Conservation (phyloP, 2,797 vertebrate species). For the Enteromius mattozi region DNA sequence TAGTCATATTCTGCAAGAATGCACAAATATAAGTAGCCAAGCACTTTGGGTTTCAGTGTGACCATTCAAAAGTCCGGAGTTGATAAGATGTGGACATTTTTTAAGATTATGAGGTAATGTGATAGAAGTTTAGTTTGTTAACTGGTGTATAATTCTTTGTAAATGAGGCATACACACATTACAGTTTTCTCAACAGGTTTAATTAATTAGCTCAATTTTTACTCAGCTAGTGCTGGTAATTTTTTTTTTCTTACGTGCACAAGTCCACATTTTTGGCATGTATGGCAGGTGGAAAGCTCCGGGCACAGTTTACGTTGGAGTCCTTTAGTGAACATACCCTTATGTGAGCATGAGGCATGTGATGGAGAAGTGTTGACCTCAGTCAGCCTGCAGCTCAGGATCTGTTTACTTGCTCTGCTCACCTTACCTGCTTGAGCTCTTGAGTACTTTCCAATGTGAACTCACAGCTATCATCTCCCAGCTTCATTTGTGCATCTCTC, state of each 20-base stretch:
- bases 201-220: neutral
- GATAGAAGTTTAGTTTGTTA: neutral
- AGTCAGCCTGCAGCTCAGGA: constrained; percentile 3
- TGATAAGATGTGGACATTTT: neutral
- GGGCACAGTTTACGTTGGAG: neutral
- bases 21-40: neutral
- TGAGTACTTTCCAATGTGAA: constrained; percentile 14
- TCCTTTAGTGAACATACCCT: neutral
- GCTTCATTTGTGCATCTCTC: neutral
- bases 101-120: neutral
- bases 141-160: neutral
- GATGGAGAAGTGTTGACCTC: constrained; percentile 15
- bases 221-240: neutral
- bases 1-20: neutral
- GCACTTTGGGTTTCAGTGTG: neutral
- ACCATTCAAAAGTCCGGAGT: neutral
- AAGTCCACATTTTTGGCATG: neutral
- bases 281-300: neutral
- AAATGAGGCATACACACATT: neutral
- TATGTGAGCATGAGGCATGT: constrained; percentile 17
- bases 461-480: neutral
- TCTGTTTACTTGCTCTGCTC: constrained; percentile 33
- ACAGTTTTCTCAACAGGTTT: neutral
- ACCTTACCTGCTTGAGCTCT: constrained; percentile 30
- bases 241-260: neutral